Evolutionary conservation across 2,888 invertebrate genomes (phyloP).

Genomic region (Cantharis rustica): DNA sequence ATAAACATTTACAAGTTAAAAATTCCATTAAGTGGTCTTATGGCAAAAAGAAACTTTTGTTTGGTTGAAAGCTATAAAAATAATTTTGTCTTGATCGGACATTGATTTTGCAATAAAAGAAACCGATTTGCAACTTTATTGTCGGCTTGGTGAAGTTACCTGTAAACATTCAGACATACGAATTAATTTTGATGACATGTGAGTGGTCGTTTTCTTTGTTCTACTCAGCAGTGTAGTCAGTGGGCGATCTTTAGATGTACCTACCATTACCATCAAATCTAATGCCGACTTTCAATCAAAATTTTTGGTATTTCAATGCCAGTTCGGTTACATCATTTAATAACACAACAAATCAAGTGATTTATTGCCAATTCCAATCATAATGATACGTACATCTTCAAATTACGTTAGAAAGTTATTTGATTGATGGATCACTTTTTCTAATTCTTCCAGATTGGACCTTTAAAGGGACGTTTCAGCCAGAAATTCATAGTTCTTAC

Average conservation of each 20-base stretch:
- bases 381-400: not conserved
- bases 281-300: not conserved
- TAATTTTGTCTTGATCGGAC: not conserved
- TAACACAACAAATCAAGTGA: not conserved
- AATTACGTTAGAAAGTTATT: not conserved
- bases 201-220: slow-evolving; percentile 14
- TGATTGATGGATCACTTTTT: too few relatives aligned
- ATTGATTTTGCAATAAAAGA: not conserved
- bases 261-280: slow-evolving; percentile 8
- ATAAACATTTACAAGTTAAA: not conserved
- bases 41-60: not conserved
- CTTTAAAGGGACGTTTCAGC: not conserved
- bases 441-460: not conserved
- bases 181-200: slow-evolving; percentile 18
- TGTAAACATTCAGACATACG: slow-evolving; percentile 12
- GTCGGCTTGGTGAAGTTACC: not conserved
- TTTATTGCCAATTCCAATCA: not conserved
- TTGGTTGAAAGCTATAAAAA: not conserved
- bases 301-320: not conserved
- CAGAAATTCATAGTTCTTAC: not conserved
- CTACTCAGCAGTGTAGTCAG: slow-evolving; percentile 10
- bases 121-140: not conserved
- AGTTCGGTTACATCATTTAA: not conserved
- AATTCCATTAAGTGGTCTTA: not conserved
- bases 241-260: slow-evolving; percentile 9